Base-by-base conservation (phyloP, 2,113 vertebrate genomes). In the Rattus rattus region DNA sequence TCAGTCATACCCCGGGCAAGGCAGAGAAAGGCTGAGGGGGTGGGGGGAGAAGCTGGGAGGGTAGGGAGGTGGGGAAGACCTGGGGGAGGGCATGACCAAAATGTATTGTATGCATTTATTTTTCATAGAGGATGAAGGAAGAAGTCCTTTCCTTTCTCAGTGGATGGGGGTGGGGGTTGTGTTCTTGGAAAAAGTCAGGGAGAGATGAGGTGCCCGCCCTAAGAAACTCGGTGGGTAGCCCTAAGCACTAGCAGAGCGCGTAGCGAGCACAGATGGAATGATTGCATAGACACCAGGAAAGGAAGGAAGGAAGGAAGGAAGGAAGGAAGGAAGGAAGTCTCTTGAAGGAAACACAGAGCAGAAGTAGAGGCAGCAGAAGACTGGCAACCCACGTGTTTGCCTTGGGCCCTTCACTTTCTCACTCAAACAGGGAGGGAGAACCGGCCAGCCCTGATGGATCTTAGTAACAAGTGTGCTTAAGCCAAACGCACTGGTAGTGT, bases 391-490 rank as follows among this genome's bases (percentile, higher is more conserved):
- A 47, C 59, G 28, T 83, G n/a, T 76, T 70, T 61, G 20, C 70
- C 14, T n/a, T 28, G 59, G 69, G n/a, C 54, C 63, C 49, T 80
- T 17, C 6, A 0, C 52, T 95, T 94, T 88, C 49, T 90, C 52
- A 39, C n/a, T 54, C n/a, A 87, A 73, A 56, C 39, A 75, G 10
- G 28, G 4, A 56, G 56, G 94, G 4, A 95, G 85, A 88, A 76
- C 49, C 39, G 30, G 2, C 26, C 49, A 92, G 56, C 12, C 28
- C 85, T 28, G 43, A 73, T 54, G 33, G 28, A 77, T 81, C 52
- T 73, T 95, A 79, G 79, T 84, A 84, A 79, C 52, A 59, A 39
- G 73, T 65, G 70, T n/a, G 39, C 83, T 93, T 67, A 93, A 77
- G 65, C 88, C 59, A 4, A n/a, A 54, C 26, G 59, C 7, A 0